These are phyloP conservation scores for Orchestes rusci DNA, from an alignment of 2,888 invertebrate species.

Conservation along the genomic window DNA sequence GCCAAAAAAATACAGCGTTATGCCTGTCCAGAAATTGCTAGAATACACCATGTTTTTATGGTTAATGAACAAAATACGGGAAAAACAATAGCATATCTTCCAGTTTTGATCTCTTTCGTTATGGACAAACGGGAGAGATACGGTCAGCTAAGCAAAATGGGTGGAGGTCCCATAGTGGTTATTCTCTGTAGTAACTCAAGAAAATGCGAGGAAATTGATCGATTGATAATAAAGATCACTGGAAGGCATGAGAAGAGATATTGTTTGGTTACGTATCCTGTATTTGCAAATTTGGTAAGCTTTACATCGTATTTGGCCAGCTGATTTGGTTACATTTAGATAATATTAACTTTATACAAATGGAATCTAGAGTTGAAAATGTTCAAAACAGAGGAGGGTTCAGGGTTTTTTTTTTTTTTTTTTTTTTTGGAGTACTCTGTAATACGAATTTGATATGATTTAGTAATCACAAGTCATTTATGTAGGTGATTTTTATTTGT, in stretches of 20 bases:
- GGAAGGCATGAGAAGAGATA: slow-evolving; percentile 38
- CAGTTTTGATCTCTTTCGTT: slow-evolving; percentile 58
- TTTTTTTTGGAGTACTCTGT: too few relatives aligned
- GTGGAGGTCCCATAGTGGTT: slow-evolving; percentile 56
- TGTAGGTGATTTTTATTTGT: too few relatives aligned
- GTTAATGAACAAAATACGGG: slow-evolving; percentile 46
- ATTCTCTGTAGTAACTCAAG: slow-evolving; percentile 58
- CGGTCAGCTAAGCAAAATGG: slow-evolving; percentile 34
- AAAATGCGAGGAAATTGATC: slow-evolving; percentile 48
- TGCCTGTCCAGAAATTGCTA: slow-evolving; percentile 61
- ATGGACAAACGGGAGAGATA: slow-evolving; percentile 45
- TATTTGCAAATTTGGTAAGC: slow-evolving; percentile 33
- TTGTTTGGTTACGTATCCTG: slow-evolving; percentile 45
- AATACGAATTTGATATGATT: too few relatives aligned
- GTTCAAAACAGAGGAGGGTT: too few relatives aligned
- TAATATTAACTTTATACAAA: too few relatives aligned
- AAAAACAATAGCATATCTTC: slow-evolving; percentile 64
- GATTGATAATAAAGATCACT: slow-evolving; percentile 44
- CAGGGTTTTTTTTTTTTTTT: too few relatives aligned
- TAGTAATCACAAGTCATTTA: too few relatives aligned
- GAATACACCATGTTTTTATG: slow-evolving; percentile 58
- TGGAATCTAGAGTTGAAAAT: too few relatives aligned
- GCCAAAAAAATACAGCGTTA: slow-evolving; percentile 57
- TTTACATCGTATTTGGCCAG: slow-evolving; percentile 4
- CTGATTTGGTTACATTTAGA: slow-evolving; percentile 26